These are phyloP conservation scores for Echeneis naucrates DNA, from an alignment of 2,797 vertebrate genomes.

Conservation along the genomic window DNA sequence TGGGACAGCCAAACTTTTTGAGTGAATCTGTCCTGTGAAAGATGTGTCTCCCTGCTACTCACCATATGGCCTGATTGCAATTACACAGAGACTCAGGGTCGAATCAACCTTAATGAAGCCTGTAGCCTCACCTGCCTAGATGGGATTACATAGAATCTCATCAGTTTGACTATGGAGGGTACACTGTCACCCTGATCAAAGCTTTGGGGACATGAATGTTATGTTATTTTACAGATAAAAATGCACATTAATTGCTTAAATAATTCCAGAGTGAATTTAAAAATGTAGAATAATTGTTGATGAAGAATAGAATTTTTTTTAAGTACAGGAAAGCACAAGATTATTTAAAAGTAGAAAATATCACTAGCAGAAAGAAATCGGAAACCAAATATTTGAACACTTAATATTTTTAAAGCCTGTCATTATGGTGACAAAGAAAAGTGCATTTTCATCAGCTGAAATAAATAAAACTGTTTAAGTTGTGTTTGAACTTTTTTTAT, in stretches of 20 bases:
- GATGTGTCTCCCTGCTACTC: neutral
- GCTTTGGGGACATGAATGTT: neutral
- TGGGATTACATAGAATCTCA: slow-evolving; percentile 35
- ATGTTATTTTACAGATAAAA: neutral
- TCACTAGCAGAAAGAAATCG: neutral
- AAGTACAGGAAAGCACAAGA: neutral
- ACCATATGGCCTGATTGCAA: slow-evolving; percentile 36
- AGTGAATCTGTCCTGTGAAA: neutral
- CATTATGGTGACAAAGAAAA: neutral
- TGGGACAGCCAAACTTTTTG: slow-evolving; percentile 3
- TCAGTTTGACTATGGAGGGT: slow-evolving; percentile 20
- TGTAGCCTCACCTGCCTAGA: slow-evolving; percentile 27
- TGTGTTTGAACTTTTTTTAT: slow-evolving; percentile 43
- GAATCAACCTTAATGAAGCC: slow-evolving; percentile 30
- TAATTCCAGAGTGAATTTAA: neutral
- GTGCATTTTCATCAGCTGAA: neutral
- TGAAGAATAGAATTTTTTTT: neutral
- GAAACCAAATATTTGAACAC: neutral
- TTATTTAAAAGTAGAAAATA: neutral
- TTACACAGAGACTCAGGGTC: slow-evolving; percentile 20
- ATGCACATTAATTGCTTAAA: neutral
- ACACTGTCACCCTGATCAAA: neutral
- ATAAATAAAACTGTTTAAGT: no score
- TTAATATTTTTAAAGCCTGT: neutral
- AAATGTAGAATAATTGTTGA: neutral